Base-by-base conservation (phyloP, 37 sponge, comb jelly and placozoan species). In the Spongilla lacustris region DNA sequence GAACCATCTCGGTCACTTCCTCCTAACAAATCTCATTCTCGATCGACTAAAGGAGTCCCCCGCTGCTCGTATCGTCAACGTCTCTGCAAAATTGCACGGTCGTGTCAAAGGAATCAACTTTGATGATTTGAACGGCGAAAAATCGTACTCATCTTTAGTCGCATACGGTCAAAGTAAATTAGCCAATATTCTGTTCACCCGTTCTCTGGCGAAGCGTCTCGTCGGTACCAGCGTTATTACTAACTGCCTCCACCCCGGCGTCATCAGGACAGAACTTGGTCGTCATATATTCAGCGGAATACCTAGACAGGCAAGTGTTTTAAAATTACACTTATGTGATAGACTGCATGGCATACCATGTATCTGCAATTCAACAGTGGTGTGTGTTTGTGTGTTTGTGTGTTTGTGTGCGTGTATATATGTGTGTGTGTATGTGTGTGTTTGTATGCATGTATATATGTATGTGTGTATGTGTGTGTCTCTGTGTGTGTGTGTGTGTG, bases 1-100 rank as follows among this genome's bases (percentile, higher is more conserved):
- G 0, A 97, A 97, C 76, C 96, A 97, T 69, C 85, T 97, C 9
- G 96, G 94, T 14, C 96, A 95, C 67, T 97, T 97, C 71, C 92
- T 97, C 26, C 91, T 95, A 5, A 97, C 96, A n/a, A 89, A 88
- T 41, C 86, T 97, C 28, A 81, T 97, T 5, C 88, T 97, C 9
- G 92, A 92, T 37, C 84, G 69, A 29, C 66, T 97, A 68, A 92
- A 95, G 74, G 87, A 76, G n/a, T 49, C 93, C 0, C 91, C 90
- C n/a, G 84, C 68, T 29, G 80, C 80, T 21, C 36, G 96, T 34
- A 88, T 97, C 26, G 86, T 97, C 37, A 83, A 33, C 36, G 96
- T 96, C 11, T 86, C 92, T 23, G 85, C 96, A 0, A 41, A 30
- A 0, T 75, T 75, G 14, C 80, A 94, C 84, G 89, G 73, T 50